Percentiles rank a stretch among this genome's conserved stretches.
phyloP scores from a whole-genome alignment of 2,113 vertebrate species.

The Serinus canaria region DNA sequence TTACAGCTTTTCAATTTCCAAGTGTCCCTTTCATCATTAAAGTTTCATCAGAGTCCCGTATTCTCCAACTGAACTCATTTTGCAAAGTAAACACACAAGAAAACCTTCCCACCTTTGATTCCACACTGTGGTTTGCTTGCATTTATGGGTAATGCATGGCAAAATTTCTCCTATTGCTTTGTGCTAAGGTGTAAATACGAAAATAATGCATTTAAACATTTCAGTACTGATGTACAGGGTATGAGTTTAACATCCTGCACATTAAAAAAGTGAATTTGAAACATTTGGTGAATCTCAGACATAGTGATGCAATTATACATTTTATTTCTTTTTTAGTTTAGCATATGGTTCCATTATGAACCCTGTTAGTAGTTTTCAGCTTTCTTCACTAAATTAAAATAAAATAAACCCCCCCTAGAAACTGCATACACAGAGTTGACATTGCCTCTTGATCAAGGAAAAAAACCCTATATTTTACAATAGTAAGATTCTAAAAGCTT shows the following conservation, averaged over 20 bases:
- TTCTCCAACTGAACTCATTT: neutral
- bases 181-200: neutral
- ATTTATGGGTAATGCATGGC: neutral
- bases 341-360: neutral
- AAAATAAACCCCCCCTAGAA: neutral
- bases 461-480: neutral
- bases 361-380: neutral
- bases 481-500: neutral
- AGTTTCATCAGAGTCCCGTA: neutral
- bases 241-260: neutral
- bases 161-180: neutral
- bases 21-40: neutral
- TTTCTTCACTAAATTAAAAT: neutral
- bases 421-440: neutral
- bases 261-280: neutral
- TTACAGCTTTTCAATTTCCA: neutral
- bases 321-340: conserved; percentile 14
- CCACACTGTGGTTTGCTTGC: neutral
- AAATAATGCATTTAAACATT: conserved; percentile 3
- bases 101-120: neutral
- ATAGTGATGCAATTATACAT: neutral
- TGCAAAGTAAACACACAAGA: neutral
- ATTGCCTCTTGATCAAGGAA: neutral
- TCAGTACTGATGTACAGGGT: neutral
- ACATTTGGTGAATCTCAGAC: neutral